A percentile compares a stretch with the other conserved stretches of the same genome.
Evolutionary conservation across 2,888 invertebrate genomes (phyloP).

Genomic region (Dasysyrphus albostriatus): DNA sequence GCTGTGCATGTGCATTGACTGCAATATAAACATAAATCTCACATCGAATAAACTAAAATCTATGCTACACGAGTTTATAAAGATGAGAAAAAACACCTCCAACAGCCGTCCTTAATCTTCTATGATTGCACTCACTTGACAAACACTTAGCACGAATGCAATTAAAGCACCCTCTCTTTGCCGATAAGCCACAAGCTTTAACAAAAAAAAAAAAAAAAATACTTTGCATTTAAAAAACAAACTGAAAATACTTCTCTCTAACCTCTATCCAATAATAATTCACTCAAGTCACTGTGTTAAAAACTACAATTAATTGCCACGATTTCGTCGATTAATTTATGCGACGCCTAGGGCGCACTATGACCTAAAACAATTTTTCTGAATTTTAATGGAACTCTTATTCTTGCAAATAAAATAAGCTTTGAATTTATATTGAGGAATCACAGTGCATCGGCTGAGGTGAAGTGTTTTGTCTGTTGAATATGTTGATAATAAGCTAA

Average conservation of each 20-base stretch:
- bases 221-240: constrained; percentile 18
- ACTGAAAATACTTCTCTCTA: not conserved
- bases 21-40: constrained; percentile 16
- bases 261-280: not conserved
- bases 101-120: not conserved
- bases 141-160: constrained; percentile 36
- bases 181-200: not conserved
- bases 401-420: not conserved
- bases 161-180: constrained; percentile 7
- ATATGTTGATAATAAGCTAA: not conserved
- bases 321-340: constrained; percentile 60
- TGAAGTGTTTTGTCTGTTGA: not conserved
- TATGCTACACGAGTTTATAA: constrained; percentile 7
- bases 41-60: constrained; percentile 34
- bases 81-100: constrained; percentile 21
- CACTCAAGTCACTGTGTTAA: constrained; percentile 9
- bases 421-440: not conserved
- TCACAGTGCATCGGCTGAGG: not conserved
- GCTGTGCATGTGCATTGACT: not conserved
- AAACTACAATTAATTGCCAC: constrained; percentile 55
- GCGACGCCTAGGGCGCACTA: constrained; percentile 36
- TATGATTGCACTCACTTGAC: constrained; percentile 39
- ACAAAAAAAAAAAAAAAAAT: constrained; percentile 1
- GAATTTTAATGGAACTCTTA: not conserved
- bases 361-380: constrained; percentile 43